phyloP scores from a whole-genome alignment of 2,797 vertebrate genomes.

The Arctocebus calabarensis region DNA sequence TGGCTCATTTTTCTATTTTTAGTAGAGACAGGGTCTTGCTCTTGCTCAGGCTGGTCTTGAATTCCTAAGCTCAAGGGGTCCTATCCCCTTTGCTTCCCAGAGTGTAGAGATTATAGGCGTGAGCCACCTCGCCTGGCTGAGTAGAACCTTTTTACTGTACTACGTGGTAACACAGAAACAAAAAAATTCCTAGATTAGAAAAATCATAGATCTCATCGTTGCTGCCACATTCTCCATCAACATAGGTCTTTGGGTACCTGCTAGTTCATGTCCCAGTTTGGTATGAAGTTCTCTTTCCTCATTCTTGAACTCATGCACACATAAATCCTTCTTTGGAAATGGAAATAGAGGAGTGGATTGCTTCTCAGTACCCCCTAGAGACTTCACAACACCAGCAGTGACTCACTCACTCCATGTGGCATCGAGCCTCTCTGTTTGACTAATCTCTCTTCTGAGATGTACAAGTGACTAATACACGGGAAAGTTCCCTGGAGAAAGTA shows the following conservation, averaged over 20 bases:
- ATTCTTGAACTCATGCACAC: not conserved
- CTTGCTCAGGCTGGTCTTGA: no score
- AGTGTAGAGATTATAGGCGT: no score
- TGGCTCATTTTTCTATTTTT: no score
- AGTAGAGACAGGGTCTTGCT: no score
- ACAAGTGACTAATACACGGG: conserved; percentile 82
- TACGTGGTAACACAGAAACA: not conserved
- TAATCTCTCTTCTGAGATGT: conserved; percentile 74
- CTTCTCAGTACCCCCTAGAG: conserved; percentile 32
- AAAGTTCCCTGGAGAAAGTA: conserved; percentile 80
- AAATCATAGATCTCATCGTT: not conserved
- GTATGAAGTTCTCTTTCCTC: not conserved
- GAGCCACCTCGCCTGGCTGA: no score
- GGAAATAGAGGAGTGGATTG: not conserved
- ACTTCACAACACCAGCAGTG: conserved; percentile 40
- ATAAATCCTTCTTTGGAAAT: conserved; percentile 37
- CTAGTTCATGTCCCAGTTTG: not conserved
- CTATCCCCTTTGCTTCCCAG: no score
- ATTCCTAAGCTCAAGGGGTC: no score
- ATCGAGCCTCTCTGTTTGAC: conserved; percentile 70
- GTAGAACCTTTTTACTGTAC: not conserved
- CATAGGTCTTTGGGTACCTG: not conserved
- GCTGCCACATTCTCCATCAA: not conserved
- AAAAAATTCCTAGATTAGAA: not conserved
- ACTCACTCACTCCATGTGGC: conserved; percentile 46